A percentile compares a stretch with the other conserved stretches of the same genome.
Evolutionary conservation across 2,113 vertebrate species (phyloP).

Genomic region (Herpetotheres cachinnans): DNA sequence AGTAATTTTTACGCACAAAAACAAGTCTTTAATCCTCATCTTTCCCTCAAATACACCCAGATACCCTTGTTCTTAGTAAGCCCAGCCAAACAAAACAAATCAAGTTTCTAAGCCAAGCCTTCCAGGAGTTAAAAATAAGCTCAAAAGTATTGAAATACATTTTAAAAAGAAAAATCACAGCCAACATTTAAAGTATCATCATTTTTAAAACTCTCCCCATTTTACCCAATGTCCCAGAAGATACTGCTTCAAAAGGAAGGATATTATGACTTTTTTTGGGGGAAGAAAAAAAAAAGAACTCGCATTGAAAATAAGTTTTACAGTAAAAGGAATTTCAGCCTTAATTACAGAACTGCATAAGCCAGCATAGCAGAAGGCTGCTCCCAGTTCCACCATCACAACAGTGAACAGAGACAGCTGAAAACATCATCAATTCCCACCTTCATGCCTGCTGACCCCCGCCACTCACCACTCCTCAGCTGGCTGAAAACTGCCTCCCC

Average conservation of each 20-base stretch:
- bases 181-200: neutral
- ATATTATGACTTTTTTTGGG: rapidly evolving
- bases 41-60: constrained; percentile 20
- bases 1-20: neutral
- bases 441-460: rapidly evolving
- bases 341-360: neutral
- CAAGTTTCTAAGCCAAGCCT: neutral
- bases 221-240: neutral
- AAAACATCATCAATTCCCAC: neutral
- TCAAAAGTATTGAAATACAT: neutral
- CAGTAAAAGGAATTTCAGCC: neutral
- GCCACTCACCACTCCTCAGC: neutral
- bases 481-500: neutral
- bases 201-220: neutral
- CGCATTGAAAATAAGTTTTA: neutral
- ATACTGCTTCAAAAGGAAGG: neutral
- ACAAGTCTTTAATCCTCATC: neutral
- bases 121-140: constrained; percentile 16
- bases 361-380: neutral
- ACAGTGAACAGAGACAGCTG: neutral
- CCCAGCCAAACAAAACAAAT: constrained; percentile 41
- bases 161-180: neutral
- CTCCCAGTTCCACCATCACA: neutral
- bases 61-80: neutral
- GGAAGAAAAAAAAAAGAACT: neutral